Percentiles rank a stretch among this genome's conserved stretches.
phyloP scores from a whole-genome alignment of 2,113 vertebrate species.

The Arenaria interpres region DNA sequence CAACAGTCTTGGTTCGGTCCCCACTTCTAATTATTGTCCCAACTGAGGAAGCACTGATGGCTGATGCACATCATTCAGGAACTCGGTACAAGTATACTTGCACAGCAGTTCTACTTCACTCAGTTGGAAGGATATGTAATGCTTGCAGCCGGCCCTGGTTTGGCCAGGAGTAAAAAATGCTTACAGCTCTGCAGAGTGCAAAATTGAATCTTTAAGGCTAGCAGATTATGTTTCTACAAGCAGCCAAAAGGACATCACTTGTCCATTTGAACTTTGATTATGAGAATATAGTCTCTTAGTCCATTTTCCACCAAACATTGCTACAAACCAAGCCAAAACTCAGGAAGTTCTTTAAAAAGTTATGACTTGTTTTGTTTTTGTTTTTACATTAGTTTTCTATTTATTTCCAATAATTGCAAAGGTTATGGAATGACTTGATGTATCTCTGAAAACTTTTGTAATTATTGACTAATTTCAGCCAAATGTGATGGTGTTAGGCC shows the following conservation, averaged over 20 bases:
- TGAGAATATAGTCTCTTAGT: background rate
- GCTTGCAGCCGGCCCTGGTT: constrained; percentile 23
- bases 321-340: background rate
- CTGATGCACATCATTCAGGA: constrained; percentile 1
- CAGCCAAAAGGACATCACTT: background rate
- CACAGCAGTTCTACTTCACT: constrained; percentile 24
- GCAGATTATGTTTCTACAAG: background rate
- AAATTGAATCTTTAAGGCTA: background rate
- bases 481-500: background rate
- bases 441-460: background rate
- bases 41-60: background rate
- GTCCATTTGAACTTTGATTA: background rate
- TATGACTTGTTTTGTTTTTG: background rate
- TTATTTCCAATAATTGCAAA: background rate
- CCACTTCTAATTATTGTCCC: constrained; percentile 28
- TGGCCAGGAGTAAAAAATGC: background rate
- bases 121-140: constrained; percentile 17
- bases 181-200: background rate
- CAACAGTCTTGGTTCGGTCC: constrained; percentile 14
- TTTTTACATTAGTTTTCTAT: background rate
- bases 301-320: background rate
- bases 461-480: background rate
- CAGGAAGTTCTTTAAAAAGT: background rate
- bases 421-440: accelerated
- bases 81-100: background rate